Conservation (phyloP, 2,797 vertebrate species). For the Danio tinwini region DNA sequence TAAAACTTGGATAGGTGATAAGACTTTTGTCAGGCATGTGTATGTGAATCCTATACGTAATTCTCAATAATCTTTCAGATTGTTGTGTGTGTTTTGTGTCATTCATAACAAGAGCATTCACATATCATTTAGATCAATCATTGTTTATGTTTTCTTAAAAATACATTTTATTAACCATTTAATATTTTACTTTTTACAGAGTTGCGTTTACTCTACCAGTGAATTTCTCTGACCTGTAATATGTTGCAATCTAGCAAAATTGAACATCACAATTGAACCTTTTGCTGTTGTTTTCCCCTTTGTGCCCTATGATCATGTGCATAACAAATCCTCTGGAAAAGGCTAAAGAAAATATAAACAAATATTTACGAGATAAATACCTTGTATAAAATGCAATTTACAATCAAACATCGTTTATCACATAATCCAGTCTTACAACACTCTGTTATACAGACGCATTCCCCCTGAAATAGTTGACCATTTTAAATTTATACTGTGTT, state of each 20-base stretch:
- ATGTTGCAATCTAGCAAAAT: constrained; percentile 62
- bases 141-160: constrained; percentile 72
- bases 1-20: too few species aligned
- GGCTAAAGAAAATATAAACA: constrained; percentile 71
- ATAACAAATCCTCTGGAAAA: constrained; percentile 68
- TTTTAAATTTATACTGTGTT: constrained; percentile 53
- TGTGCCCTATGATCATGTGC: constrained; percentile 67
- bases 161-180: constrained; percentile 79
- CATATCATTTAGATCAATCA: not conserved
- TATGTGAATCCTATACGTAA: too few species aligned
- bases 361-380: constrained; percentile 82
- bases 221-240: constrained; percentile 58
- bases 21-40: too few species aligned
- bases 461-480: constrained; percentile 56
- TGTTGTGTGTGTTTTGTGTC: not conserved
- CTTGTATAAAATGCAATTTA: constrained; percentile 78
- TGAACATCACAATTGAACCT: constrained; percentile 11
- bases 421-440: constrained; percentile 72
- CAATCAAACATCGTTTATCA: constrained; percentile 73
- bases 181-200: constrained; percentile 58
- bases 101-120: not conserved
- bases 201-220: constrained; percentile 60
- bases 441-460: constrained; percentile 63
- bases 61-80: not conserved
- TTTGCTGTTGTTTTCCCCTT: constrained; percentile 6